Evolutionary conservation across 2,797 vertebrate species (phyloP).

Genomic region (Vultur gryphus): DNA sequence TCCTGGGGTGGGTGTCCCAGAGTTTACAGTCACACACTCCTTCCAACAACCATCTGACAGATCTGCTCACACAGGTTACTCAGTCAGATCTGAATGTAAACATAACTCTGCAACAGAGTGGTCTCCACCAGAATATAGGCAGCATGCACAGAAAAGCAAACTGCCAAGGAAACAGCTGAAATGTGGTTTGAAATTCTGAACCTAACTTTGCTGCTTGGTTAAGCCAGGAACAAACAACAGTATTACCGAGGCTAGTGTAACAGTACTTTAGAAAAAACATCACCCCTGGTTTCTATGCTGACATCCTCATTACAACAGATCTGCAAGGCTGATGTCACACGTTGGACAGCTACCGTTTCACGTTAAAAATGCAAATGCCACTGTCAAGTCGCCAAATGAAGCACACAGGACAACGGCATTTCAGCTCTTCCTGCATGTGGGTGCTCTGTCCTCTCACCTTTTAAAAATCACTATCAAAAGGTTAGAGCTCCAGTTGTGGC

Average conservation of each 20-base stretch:
- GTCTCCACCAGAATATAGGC: background rate
- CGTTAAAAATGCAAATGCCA: background rate
- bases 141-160: background rate
- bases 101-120: background rate
- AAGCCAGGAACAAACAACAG: background rate
- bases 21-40: background rate
- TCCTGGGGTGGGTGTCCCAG: too few relatives aligned
- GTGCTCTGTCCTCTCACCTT: background rate
- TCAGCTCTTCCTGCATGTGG: background rate
- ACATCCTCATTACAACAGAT: background rate
- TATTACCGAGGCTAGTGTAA: background rate
- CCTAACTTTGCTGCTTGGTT: background rate
- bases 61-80: background rate
- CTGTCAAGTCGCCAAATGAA: background rate
- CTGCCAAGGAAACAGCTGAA: background rate
- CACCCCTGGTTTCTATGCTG: background rate
- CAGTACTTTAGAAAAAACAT: background rate
- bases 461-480: background rate
- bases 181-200: background rate
- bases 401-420: background rate
- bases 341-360: background rate
- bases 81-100: background rate
- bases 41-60: background rate
- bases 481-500: background rate
- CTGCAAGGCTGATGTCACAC: background rate